Conservation (phyloP, 53 echinoderm and acorn worm species). For the Arbacia lixula region DNA sequence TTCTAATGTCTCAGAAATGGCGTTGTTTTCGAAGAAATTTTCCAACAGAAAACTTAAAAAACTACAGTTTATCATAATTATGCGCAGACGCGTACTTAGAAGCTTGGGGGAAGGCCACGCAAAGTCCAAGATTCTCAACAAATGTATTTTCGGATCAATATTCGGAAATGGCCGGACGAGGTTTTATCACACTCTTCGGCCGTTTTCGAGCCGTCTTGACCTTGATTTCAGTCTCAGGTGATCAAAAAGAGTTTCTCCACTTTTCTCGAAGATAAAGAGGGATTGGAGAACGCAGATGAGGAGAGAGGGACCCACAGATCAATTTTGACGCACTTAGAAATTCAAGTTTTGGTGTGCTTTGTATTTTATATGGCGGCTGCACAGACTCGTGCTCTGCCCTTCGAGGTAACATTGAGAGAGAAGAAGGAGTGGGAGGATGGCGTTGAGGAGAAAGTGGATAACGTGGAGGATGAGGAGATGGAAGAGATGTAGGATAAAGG, state of each 20-base stretch:
- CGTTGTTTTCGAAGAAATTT: neutral
- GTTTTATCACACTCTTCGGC: constrained; percentile 2
- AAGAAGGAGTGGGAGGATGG: too few species aligned
- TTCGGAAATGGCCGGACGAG: constrained; percentile 3
- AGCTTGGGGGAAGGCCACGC: neutral
- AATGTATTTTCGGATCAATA: constrained; percentile 11
- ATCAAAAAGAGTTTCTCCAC: neutral
- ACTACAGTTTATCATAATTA: too few species aligned
- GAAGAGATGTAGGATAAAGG: too few species aligned
- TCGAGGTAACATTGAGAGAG: too few species aligned
- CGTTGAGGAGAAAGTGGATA: too few species aligned
- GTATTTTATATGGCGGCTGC: neutral
- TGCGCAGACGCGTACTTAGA: neutral
- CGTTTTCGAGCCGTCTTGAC: constrained; percentile 9
- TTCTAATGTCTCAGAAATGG: too few species aligned
- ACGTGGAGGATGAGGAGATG: too few species aligned
- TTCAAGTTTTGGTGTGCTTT: neutral
- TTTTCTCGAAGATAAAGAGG: neutral
- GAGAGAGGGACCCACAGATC: neutral
- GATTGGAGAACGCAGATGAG: neutral
- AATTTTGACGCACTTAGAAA: constrained; percentile 11
- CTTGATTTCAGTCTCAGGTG: constrained; percentile 11
- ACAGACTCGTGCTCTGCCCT: neutral
- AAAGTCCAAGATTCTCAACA: neutral
- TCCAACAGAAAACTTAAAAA: too few species aligned